Percentiles rank a stretch among this genome's conserved stretches.
Evolutionary conservation across 1,140 invertebrate genomes (phyloP).

Genomic region (Bombus soroeensis): DNA sequence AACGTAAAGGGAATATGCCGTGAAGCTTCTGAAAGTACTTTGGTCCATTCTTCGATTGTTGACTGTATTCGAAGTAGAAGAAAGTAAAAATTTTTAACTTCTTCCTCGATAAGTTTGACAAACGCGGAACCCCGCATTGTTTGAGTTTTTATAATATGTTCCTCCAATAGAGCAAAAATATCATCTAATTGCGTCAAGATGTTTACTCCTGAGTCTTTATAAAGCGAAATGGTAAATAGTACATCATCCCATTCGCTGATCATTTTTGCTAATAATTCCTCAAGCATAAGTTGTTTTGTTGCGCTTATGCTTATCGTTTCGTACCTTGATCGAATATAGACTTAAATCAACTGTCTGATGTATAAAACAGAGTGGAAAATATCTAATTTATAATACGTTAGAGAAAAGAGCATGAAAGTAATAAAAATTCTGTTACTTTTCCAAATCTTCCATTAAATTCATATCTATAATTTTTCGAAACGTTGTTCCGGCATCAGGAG

Average conservation of each 20-base stretch:
- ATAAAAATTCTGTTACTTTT: constrained; percentile 83
- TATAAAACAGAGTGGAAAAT: background rate
- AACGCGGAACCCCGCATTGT: constrained; percentile 88
- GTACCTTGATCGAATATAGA: constrained; percentile 77
- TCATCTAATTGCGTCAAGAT: constrained; percentile 85
- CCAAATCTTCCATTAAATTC: constrained; percentile 84
- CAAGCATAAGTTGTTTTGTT: constrained; percentile 86
- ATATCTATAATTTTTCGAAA: constrained; percentile 85
- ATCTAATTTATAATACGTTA: too few relatives aligned
- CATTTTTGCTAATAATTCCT: constrained; percentile 85
- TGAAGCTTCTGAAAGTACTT: constrained; percentile 78
- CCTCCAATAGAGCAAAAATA: constrained; percentile 86
- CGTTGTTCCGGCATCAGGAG: constrained; percentile 86
- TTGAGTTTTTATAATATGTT: constrained; percentile 86
- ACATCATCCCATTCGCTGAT: constrained; percentile 86
- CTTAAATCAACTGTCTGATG: background rate
- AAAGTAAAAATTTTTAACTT: constrained; percentile 88
- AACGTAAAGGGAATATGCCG: background rate
- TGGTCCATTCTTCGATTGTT: constrained; percentile 86
- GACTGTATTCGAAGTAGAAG: constrained; percentile 82
- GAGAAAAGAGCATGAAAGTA: background rate
- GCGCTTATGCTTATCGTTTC: constrained; percentile 87
- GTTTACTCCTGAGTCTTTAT: constrained; percentile 81
- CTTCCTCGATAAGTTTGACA: constrained; percentile 85
- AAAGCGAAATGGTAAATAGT: constrained; percentile 79